Percentiles rank a stretch among this genome's conserved stretches.
Evolutionary conservation across 1,140 invertebrate genomes (phyloP).

Genomic region (Drosophila triauraria): DNA sequence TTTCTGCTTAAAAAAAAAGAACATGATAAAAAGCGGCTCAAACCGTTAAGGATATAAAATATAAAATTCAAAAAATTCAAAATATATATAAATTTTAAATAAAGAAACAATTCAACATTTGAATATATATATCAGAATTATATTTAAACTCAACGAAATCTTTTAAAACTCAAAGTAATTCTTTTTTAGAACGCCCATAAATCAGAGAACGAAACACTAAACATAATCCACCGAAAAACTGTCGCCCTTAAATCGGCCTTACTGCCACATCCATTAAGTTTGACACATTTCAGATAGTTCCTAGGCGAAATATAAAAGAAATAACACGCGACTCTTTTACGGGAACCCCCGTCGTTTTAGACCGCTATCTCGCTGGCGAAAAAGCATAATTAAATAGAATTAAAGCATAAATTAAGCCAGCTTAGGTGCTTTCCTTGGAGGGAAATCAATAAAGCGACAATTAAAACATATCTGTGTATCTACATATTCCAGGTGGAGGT

Average conservation of each 20-base stretch:
- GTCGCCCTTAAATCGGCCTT: slow-evolving; percentile 11
- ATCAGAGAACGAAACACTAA: slow-evolving; percentile 14
- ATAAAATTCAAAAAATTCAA: not conserved
- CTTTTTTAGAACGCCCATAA: slow-evolving; percentile 4
- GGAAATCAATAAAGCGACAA: slow-evolving; percentile 56
- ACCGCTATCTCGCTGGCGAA: slow-evolving; percentile 9
- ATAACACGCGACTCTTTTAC: slow-evolving; percentile 34
- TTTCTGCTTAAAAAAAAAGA: not conserved
- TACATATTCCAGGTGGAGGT: slow-evolving; percentile 32
- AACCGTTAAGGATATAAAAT: not conserved
- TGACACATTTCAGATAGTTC: slow-evolving; percentile 48
- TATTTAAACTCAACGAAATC: no score
- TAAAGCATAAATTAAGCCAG: slow-evolving; percentile 50
- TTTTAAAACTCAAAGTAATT: not conserved
- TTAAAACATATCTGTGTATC: slow-evolving; percentile 53
- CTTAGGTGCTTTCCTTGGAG: slow-evolving; percentile 38
- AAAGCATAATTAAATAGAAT: slow-evolving; percentile 57
- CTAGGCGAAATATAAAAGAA: slow-evolving; percentile 19
- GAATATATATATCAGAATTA: not conserved
- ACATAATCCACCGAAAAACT: slow-evolving; percentile 34
- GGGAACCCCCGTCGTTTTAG: slow-evolving; percentile 16
- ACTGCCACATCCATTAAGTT: slow-evolving; percentile 36
- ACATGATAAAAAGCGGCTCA: not conserved
- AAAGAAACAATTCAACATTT: no score
- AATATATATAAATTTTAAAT: accelerated